phyloP scores from a whole-genome alignment of 2,888 invertebrate genomes.

The Glaucopsyche alexis region DNA sequence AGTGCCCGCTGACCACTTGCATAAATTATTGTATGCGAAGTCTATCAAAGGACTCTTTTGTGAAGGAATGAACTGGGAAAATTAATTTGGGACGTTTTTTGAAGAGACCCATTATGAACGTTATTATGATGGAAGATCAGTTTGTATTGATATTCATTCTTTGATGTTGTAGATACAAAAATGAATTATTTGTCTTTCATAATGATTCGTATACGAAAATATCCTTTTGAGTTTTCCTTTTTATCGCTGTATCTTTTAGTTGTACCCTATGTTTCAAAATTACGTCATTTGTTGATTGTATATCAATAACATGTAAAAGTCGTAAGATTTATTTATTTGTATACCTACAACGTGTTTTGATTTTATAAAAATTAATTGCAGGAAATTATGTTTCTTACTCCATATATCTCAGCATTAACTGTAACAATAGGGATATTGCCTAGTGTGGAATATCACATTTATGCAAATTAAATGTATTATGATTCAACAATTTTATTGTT shows the following conservation, averaged over 20 bases:
- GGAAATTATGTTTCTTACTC: too few species aligned
- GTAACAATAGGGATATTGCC: too few species aligned
- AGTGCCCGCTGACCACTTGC: conserved; percentile 73
- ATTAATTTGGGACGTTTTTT: conserved; percentile 68
- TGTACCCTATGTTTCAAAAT: neutral
- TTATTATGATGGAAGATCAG: conserved; percentile 47
- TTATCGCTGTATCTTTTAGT: conserved; percentile 11
- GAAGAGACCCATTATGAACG: conserved; percentile 50
- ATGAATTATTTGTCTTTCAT: conserved; percentile 70
- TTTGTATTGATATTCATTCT: conserved; percentile 63
- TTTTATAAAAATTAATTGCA: too few species aligned
- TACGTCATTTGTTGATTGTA: neutral
- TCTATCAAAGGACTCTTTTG: conserved; percentile 69
- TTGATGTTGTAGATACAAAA: conserved; percentile 60
- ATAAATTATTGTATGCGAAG: conserved; percentile 70
- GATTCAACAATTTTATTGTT: too few species aligned
- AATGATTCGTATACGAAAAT: conserved; percentile 44
- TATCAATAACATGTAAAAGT: too few species aligned
- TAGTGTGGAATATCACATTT: too few species aligned
- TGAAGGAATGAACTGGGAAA: conserved; percentile 62
- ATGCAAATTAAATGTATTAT: too few species aligned
- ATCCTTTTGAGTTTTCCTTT: conserved; percentile 22
- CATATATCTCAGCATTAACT: too few species aligned
- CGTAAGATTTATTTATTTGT: too few species aligned
- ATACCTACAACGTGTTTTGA: too few species aligned